Base-by-base conservation (phyloP, 2,888 invertebrate genomes). In the Brenthis hecate region DNA sequence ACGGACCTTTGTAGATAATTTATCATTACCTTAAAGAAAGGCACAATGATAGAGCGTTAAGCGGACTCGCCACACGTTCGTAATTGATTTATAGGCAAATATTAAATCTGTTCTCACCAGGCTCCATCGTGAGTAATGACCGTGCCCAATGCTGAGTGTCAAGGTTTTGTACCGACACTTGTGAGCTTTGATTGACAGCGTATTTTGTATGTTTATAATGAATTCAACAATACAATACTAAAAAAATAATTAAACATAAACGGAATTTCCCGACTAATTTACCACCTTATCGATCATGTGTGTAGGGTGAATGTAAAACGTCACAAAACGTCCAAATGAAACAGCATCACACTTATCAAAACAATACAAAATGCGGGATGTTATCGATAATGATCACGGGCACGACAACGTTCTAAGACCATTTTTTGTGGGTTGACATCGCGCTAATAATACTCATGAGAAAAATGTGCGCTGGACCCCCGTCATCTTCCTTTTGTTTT, bases 381-480 rank as follows among this genome's bases (percentile, higher is more conserved):
- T 90, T 87, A 83, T 87, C 86, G 92, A 91, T 90, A 91, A 86
- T 83, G 90, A 92, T 91, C 91, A 80, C 84, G 82, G 85, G 80
- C 84, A 84, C 85, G 87, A 89, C 89, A 88, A 88, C 85, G 85
- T 88, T 87, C 89, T 85, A 87, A 89, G 83, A 85, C 86, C 87
- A 84, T 88, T 92, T 92, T 91, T 92, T 90, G 91, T 91, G 78
- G 85, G 88, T 90, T 91, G 91, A 92, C 91, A 92, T 90, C 89
- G 89, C 88, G 89, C 92, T 92, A 92, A 92, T 92, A 92, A 92
- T 92, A 92, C 92, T 91, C 91, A 91, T 91, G 92, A 91, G 92
- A 92, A 91, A 91, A 90, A 91, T 91, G 91, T 87, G 86, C 88
- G 86, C 85, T 81, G 86, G 89, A 87, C 89, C 89, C 88, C 87